Percentiles rank a stretch among this genome's conserved stretches.
phyloP scores from a whole-genome alignment of 1,140 invertebrate genomes.

The Limonius californicus region DNA sequence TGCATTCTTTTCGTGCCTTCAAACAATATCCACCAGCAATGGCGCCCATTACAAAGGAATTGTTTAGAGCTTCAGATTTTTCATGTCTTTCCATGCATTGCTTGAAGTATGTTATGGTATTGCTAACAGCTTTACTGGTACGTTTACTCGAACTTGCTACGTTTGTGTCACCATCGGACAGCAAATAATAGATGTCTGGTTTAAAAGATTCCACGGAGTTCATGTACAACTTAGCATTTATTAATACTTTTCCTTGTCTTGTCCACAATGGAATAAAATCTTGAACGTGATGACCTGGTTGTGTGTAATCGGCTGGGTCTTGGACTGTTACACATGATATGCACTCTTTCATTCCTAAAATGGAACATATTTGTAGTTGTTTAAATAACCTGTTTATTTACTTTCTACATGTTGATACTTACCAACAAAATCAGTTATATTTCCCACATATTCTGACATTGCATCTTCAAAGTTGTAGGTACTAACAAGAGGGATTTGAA shows the following conservation, averaged over 20 bases:
- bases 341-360: slow-evolving; percentile 52
- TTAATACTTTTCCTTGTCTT: slow-evolving; percentile 62
- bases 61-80: slow-evolving; percentile 50
- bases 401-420: slow-evolving; percentile 39
- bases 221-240: slow-evolving; percentile 67
- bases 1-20: slow-evolving; percentile 54
- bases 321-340: slow-evolving; percentile 60
- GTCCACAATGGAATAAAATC: slow-evolving; percentile 67
- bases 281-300: slow-evolving; percentile 63
- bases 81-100: slow-evolving; percentile 58
- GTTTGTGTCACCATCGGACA: slow-evolving; percentile 79
- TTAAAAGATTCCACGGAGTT: slow-evolving; percentile 69
- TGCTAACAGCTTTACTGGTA: slow-evolving; percentile 60
- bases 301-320: slow-evolving; percentile 59
- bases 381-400: slow-evolving; percentile 26
- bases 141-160: slow-evolving; percentile 63
- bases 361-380: too few species aligned
- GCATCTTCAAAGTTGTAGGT: slow-evolving; percentile 54
- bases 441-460: slow-evolving; percentile 49
- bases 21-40: slow-evolving; percentile 71
- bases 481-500: slow-evolving; percentile 57
- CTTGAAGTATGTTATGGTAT: slow-evolving; percentile 56
- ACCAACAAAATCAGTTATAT: slow-evolving; percentile 57
- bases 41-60: slow-evolving; percentile 59
- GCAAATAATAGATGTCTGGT: slow-evolving; percentile 73